These are phyloP conservation scores for Coranthus polyacanthus DNA, from an alignment of 2,797 vertebrate genomes.

Conservation along the genomic window DNA sequence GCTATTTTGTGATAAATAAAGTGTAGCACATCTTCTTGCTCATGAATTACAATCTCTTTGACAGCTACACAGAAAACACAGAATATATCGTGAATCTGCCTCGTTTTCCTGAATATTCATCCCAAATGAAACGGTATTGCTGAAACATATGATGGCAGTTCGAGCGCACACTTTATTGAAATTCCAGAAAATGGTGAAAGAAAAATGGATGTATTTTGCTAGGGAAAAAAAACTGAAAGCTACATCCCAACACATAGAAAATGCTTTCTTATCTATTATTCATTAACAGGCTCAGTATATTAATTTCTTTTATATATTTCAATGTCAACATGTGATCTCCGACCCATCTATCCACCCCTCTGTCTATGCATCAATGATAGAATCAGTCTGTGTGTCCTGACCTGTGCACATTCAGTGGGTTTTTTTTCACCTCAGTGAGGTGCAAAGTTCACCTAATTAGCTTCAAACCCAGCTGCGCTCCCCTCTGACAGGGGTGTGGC, in stretches of 20 bases:
- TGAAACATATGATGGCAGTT: constrained; percentile 46
- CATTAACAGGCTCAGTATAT: constrained; percentile 9
- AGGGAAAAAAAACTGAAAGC: constrained; percentile 6
- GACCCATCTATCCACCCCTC: constrained; percentile 4
- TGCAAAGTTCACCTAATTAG: constrained; percentile 73
- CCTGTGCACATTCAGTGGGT: constrained; percentile 17
- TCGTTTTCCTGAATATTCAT: constrained; percentile 54
- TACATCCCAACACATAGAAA: constrained; percentile 22
- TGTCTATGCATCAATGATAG: constrained; percentile 6
- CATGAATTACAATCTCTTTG: constrained; percentile 75
- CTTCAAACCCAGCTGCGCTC: constrained; percentile 70
- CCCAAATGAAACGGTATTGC: constrained; percentile 51
- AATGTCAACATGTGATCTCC: constrained; percentile 13
- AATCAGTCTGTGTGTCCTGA: constrained; percentile 13
- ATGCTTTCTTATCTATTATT: constrained; percentile 35
- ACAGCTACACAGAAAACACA: constrained; percentile 55
- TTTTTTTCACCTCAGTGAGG: constrained; percentile 34
- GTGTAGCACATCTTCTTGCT: constrained; percentile 59
- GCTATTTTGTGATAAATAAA: constrained; percentile 57
- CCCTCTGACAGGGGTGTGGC: constrained; percentile 62
- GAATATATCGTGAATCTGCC: constrained; percentile 54
- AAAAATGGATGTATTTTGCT: constrained; percentile 5
- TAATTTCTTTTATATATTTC: constrained; percentile 5
- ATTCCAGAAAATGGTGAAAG: constrained; percentile 40
- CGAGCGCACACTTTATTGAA: constrained; percentile 55